Percentiles rank a stretch among this genome's conserved stretches.
Evolutionary conservation across 1,140 invertebrate species (phyloP).

Genomic region (Brachionus plicatilis): DNA sequence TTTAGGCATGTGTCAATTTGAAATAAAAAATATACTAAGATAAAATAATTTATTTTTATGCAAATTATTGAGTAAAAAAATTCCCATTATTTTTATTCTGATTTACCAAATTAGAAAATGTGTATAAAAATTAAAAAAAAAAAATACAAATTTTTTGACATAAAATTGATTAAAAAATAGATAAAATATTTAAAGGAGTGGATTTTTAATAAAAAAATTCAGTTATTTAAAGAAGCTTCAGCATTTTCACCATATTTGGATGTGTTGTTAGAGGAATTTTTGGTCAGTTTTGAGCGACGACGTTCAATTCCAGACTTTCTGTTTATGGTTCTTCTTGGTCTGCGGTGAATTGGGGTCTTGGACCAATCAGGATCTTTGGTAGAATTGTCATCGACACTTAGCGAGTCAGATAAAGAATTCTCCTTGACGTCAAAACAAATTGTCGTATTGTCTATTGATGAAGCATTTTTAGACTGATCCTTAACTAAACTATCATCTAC

Average conservation of each 20-base stretch:
- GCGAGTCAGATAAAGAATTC: background rate
- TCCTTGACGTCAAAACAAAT: background rate
- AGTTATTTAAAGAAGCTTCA: background rate
- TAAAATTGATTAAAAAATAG: background rate
- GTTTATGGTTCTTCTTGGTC: background rate
- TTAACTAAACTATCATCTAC: background rate
- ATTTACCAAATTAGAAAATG: no score
- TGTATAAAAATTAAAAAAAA: background rate
- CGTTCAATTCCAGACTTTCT: background rate
- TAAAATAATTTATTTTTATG: no score
- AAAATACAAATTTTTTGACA: background rate
- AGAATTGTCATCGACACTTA: background rate
- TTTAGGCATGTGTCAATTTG: no score
- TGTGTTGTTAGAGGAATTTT: background rate
- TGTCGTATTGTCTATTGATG: background rate
- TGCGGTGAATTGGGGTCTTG: background rate
- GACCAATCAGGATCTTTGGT: slow-evolving; percentile 17
- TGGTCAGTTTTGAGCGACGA: background rate
- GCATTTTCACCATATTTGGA: background rate
- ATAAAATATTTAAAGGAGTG: background rate
- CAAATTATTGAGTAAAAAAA: no score
- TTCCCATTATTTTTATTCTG: no score
- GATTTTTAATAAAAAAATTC: background rate
- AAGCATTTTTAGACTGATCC: background rate
- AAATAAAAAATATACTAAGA: no score